Evolutionary conservation across 2,113 vertebrate species (phyloP), one percentile per base, ranked within the genome.

Genomic region (Antennarius striatus): DNA sequence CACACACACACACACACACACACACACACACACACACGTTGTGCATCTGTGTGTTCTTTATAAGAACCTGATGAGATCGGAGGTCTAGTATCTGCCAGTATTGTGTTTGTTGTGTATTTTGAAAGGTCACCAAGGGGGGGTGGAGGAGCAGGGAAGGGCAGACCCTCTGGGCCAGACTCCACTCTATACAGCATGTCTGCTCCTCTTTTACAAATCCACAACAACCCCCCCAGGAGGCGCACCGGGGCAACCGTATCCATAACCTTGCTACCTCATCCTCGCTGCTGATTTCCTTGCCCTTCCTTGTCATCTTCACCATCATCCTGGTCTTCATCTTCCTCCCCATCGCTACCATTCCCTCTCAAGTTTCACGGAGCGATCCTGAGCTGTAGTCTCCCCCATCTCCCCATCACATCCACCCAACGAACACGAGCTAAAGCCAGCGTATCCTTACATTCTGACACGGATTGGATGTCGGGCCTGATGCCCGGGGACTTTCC

Each of bases 71-170:
- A 45, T 59, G 39, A 86, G 85, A 88, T 88, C 56, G 88, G 88
- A 91, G 84, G 88, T 88, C 72, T 91, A 83, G 91, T 70, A 69
- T 86, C 77, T 73, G 56, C 68, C 73, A 16, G 49, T 30, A 70
- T 68, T 84, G 81, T 82, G 62, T 85, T 89, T 84, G 22, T 22
- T 22, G 22, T 71, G 32, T 57, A 5, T 42, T 51, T 6, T 81
- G 59, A 92, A 90, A 95, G 93, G 92, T 94, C 93, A 92, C 68
- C 43, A 32, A 54, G 80, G 82, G 92, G 92, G 22, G 91, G 90
- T 87, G 89, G 88, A 79, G 76, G 78, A 77, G 77, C 66, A 74
- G 56, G 55, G 56, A 59, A 55, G 70, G 59, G 76, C 68, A 51
- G 72, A 57, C 60, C 75, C 73, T 66, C 83, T 77, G 84, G 87